Evolutionary conservation across 2,113 vertebrate genomes (phyloP), one percentile per base, ranked within the genome.

Genomic region (Erinaceus europaeus): DNA sequence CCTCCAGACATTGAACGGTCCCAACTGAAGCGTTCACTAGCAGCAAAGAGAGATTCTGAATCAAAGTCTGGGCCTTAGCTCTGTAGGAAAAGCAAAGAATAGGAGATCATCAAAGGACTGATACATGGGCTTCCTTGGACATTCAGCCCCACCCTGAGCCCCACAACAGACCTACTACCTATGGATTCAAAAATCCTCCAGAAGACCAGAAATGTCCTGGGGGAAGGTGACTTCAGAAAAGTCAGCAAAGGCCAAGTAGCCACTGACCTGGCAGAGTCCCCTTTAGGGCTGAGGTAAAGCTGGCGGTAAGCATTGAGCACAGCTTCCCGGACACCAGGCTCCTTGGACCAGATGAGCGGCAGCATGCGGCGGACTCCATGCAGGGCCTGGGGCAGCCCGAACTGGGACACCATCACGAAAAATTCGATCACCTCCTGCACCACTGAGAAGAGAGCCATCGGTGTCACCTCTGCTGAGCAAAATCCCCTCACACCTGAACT

Each of bases 381-480:
- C 55, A 99, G 88, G 1, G 99, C 98, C 94, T 99, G 97, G 27
- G 99, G 98, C 13, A 99, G 97, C 5, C 98, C 97, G 92, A 99
- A 99, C 94, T 99, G 97, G 0, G 98, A 98, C 2, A 98, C 98
- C 0, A 97, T 98, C 94, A 99, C 99, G 77, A 99, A 99, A 96
- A 99, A 99, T 94, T 99, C 98, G 87, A 99, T 98, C 6, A 98
- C 98, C 96, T 99, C 99, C 95, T 98, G 99, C 32, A 99, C 98
- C 95, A 99, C 99, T 99, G 94, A 53, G 69, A 84, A 57, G 53
- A 95, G 57, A 95, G 40, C 95, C 55, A 61, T 52, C 53, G 13
- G 17, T 0, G 0, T 92, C 64, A 96, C 40, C 25, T 42, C n/a
- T n/a, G n/a, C n/a, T n/a, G n/a, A n/a, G n/a, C n/a, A n/a, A n/a